Evolutionary conservation across 2,113 vertebrate species (phyloP), one percentile per base, ranked within the genome.

Genomic region (Rhinolophus ferrumequinum): DNA sequence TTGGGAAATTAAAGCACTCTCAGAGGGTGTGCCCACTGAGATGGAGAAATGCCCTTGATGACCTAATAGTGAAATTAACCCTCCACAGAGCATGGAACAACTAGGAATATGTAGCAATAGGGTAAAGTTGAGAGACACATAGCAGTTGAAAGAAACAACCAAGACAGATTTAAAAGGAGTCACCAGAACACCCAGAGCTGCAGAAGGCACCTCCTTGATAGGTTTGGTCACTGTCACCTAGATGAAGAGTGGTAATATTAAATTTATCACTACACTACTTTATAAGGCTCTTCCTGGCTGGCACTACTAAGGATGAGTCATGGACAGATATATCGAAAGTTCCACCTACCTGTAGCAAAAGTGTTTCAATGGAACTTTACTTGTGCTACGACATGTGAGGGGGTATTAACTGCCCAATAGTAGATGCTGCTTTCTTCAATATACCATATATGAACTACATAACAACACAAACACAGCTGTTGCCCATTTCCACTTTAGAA

Each of bases 1-100:
- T 92, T 97, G 41, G 50, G 70, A 96, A 90, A 94, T 94, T 60
- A 60, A 87, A 70, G 38, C 26, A 93, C 18, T 90, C 38, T 52
- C 15, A 69, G 19, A 67, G 4, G 14, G 3, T 88, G n/a, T 90
- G 80, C 64, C 95, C 44, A 81, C 56, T 70, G 60, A 96, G 47
- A 54, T 87, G 80, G 52, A 92, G 90, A 95, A 95, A 94, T 87
- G 9, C 3, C 56, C 33, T 93, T 73, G 12, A 54, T 93, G 64
- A 64, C 21, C 28, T 56, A 72, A 90, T 54, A 93, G 58, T 67
- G 69, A 94, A 95, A 87, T 75, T 52, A 81, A 2, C n/a, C 60
- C 11, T 95, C 64, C n/a, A 96, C 38, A 38, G 60, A 67, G 5
- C 38, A 87, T 72, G n/a, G 26, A 83, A 22, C 62, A 97, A 84